Conservation (phyloP, 2,888 invertebrate species). For the Napeogenes sylphis region DNA sequence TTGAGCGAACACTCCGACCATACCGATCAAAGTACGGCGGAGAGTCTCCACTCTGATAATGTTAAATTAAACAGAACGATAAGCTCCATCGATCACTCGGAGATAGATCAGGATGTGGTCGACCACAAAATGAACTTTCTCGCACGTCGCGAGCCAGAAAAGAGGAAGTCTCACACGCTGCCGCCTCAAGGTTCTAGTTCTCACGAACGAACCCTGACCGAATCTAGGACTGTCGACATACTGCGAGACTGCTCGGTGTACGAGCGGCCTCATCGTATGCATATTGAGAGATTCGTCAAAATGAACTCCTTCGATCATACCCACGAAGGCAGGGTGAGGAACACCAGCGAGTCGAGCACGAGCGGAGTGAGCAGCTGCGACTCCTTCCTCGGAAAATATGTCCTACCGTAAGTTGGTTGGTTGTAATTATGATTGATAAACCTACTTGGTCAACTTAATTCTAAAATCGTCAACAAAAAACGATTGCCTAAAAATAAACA, state of each 20-base stretch:
- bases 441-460: too few relatives aligned
- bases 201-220: constrained; percentile 81
- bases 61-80: constrained; percentile 45
- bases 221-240: constrained; percentile 83
- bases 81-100: constrained; percentile 44
- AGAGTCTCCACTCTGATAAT: constrained; percentile 62
- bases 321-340: constrained; percentile 66
- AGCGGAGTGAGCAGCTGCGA: constrained; percentile 91
- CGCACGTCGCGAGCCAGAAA: constrained; percentile 51
- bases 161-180: constrained; percentile 75
- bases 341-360: constrained; percentile 85
- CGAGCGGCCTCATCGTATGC: constrained; percentile 53
- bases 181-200: constrained; percentile 75
- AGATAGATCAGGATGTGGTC: constrained; percentile 55
- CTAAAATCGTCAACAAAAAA: too few relatives aligned
- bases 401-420: constrained; percentile 74
- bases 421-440: neutral
- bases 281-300: constrained; percentile 55
- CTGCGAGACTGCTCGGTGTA: constrained; percentile 59
- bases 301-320: constrained; percentile 66
- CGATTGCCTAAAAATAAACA: too few relatives aligned
- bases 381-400: constrained; percentile 81
- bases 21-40: constrained; percentile 67
- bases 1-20: constrained; percentile 70
- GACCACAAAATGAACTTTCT: constrained; percentile 44